Percentiles rank a stretch among this genome's conserved stretches.
Evolutionary conservation across 1,140 invertebrate genomes (phyloP).

Genomic region (Schlechtendalia chinensis): DNA sequence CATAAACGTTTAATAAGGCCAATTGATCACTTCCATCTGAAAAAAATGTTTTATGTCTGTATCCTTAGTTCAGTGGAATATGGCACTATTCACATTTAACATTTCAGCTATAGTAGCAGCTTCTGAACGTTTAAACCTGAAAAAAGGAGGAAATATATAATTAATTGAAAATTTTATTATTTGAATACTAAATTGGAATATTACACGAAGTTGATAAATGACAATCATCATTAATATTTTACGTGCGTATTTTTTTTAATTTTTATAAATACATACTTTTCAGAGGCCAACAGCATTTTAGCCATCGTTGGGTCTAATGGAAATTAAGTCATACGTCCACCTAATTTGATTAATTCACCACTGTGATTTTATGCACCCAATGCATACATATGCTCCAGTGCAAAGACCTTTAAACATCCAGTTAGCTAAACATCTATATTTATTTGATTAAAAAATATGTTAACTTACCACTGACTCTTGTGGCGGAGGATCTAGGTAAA

Average conservation of each 20-base stretch:
- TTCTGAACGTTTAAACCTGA: constrained; percentile 92
- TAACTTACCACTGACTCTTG: constrained; percentile 92
- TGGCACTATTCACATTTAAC: constrained; percentile 95
- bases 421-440: not conserved
- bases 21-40: constrained; percentile 91
- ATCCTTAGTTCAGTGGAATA: constrained; percentile 98
- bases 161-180: too few species aligned
- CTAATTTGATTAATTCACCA: too few species aligned
- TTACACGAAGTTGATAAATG: too few species aligned
- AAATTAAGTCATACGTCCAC: too few species aligned
- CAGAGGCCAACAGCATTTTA: too few species aligned
- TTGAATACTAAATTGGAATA: too few species aligned
- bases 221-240: too few species aligned
- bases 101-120: constrained; percentile 96
- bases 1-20: constrained; percentile 93
- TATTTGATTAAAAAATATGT: too few species aligned
- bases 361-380: constrained; percentile 95
- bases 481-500: constrained; percentile 98
- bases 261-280: too few species aligned
- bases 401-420: constrained; percentile 65
- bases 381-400: constrained; percentile 96
- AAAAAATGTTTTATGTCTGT: constrained; percentile 95
- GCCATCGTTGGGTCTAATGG: too few species aligned
- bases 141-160: too few species aligned
- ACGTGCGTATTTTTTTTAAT: too few species aligned